Evolutionary conservation across 2,797 vertebrate genomes (phyloP), one percentile per base, ranked within the genome.

Genomic region (Pangasius macronema): DNA sequence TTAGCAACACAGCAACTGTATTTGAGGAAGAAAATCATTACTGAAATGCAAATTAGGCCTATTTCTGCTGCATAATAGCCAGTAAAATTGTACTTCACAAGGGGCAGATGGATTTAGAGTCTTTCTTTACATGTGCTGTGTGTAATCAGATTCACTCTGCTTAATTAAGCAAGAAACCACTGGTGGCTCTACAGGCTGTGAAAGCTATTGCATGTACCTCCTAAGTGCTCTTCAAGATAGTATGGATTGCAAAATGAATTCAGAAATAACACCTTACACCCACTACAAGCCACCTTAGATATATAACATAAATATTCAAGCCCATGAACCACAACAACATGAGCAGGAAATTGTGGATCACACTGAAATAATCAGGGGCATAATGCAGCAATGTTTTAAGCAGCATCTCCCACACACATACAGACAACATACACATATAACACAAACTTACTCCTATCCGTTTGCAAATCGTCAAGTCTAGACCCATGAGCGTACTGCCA

Each of bases 41-140:
- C 39, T 85, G 0, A 53, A 49, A 85, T 85, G 20, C 42, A 85
- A 77, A 77, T 85, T 14, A 63, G 8, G 20, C 18, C 30, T 80
- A 53, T 61, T 49, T 49, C 22, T 46, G 42, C 22, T 63, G 1
- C 3, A 61, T 42, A 16, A 27, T 27, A 61, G 36, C 2, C 11
- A 81, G 8, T 16, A 16, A 61, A 24, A 61, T 42, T 61, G 79
- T 42, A 3, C 22, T 14, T 33, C 79, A 61, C 79, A 61, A 61
- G 22, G 22, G 61, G 11, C 55, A 59, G 55, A 2, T 79, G 51
- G 30, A 57, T 13, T 72, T 36, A 51, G 18, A 33, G 51, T 57
- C 16, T 33, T 36, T 82, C 11, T 55, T 20, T 57, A 1, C 10
- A 79, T 79, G 10, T 14, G 2, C 20, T 82, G 13, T n/a, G 24